Evolutionary conservation across 2,113 vertebrate species (phyloP).

Genomic region (Syrrhaptes paradoxus): DNA sequence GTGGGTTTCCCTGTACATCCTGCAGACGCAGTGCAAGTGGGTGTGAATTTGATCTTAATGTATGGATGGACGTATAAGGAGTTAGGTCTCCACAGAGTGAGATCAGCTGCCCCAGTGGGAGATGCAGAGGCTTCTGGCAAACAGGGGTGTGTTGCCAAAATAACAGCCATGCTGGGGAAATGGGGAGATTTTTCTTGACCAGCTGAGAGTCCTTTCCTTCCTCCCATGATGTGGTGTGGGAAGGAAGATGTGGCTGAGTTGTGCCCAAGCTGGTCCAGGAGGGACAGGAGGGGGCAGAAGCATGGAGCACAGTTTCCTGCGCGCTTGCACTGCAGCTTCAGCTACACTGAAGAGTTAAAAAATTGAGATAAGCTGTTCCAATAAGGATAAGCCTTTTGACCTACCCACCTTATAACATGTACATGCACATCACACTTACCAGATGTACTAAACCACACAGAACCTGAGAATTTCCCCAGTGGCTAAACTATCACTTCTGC

Average conservation of each 20-base stretch:
- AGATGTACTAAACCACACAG: background rate
- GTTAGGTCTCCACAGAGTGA: background rate
- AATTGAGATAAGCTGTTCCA: background rate
- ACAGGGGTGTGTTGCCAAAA: background rate
- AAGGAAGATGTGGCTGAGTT: background rate
- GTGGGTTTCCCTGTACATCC: background rate
- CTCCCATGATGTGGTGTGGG: accelerated
- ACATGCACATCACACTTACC: background rate
- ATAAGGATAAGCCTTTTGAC: conserved; percentile 1
- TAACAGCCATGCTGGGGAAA: background rate
- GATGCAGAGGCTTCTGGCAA: background rate
- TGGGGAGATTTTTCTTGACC: background rate
- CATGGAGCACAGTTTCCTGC: background rate
- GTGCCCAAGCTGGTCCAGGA: background rate
- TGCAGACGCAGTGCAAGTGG: background rate
- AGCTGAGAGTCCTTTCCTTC: background rate
- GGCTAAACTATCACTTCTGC: conserved; percentile 43
- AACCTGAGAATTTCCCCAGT: conserved; percentile 35
- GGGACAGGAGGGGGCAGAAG: too few species aligned
- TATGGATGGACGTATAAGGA: background rate
- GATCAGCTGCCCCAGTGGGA: background rate
- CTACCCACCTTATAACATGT: background rate
- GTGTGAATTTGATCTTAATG: background rate
- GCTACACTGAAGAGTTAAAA: background rate
- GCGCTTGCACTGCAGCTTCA: background rate